These are phyloP conservation scores for Hormiphora californensis DNA, from an alignment of 37 sponge, comb jelly and placozoan species.

Conservation along the genomic window DNA sequence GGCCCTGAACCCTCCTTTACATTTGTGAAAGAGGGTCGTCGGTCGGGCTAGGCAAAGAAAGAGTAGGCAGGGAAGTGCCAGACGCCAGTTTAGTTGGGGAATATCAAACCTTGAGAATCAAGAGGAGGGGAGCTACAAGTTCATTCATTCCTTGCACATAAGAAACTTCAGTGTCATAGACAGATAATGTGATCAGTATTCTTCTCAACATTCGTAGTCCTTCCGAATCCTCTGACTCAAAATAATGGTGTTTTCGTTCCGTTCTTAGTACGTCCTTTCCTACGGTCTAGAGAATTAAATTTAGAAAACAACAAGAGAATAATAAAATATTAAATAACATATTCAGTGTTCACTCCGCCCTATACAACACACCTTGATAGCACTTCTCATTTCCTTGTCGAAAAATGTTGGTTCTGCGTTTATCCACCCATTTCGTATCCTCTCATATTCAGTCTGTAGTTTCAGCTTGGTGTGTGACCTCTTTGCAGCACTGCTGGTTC, in stretches of 20 bases:
- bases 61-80: too few relatives aligned
- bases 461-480: background rate
- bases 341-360: too few relatives aligned
- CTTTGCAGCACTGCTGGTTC: background rate
- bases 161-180: background rate
- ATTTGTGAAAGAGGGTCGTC: too few relatives aligned
- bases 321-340: too few relatives aligned
- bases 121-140: background rate
- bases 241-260: constrained; percentile 16
- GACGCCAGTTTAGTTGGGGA: background rate
- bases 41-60: too few relatives aligned
- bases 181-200: constrained; percentile 15
- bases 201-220: constrained; percentile 28
- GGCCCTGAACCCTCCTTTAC: too few relatives aligned
- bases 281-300: background rate
- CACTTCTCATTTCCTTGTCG: constrained; percentile 12
- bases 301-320: background rate
- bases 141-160: constrained; percentile 52
- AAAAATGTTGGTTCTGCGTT: constrained; percentile 5
- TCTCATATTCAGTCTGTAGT: background rate
- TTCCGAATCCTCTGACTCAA: background rate
- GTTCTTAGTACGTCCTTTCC: constrained; percentile 25
- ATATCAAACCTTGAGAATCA: background rate
- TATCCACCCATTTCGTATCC: constrained; percentile 12
- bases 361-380: background rate